Evolutionary conservation across 2,888 invertebrate genomes (phyloP).

Genomic region (Drosophila gaucha): DNA sequence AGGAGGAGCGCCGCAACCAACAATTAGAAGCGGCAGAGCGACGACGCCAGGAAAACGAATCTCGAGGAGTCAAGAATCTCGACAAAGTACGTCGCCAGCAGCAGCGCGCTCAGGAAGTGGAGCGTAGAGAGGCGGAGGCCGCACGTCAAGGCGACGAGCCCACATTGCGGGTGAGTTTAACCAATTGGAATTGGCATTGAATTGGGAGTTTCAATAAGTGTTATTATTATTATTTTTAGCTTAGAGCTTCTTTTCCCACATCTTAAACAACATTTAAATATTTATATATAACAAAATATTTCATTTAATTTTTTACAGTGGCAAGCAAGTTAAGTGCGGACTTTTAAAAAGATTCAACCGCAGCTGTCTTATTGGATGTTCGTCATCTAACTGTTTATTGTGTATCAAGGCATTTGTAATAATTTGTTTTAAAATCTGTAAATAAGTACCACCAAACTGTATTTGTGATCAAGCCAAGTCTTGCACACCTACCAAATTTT

Average conservation of each 20-base stretch:
- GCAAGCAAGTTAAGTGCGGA: constrained; percentile 75
- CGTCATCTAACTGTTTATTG: constrained; percentile 7
- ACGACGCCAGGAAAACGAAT: constrained; percentile 87
- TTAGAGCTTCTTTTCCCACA: too few relatives aligned
- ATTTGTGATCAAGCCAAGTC: constrained; percentile 37
- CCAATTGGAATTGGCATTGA: background rate
- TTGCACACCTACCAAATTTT: constrained; percentile 29
- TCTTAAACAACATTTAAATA: background rate
- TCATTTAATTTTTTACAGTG: constrained; percentile 74
- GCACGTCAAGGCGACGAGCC: constrained; percentile 72
- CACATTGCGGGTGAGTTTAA: constrained; percentile 37
- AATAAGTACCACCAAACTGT: constrained; percentile 29
- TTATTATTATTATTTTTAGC: too few relatives aligned
- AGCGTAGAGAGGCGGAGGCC: constrained; percentile 86
- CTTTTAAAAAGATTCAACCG: constrained; percentile 1
- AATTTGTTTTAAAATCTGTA: constrained; percentile 25
- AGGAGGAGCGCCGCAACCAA: constrained; percentile 89
- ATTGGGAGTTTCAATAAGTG: background rate
- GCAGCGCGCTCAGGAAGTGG: constrained; percentile 86
- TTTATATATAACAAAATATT: background rate
- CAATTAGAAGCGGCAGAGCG: constrained; percentile 89
- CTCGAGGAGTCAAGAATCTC: constrained; percentile 88
- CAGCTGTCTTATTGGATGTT: constrained; percentile 32
- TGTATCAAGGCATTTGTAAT: constrained; percentile 38
- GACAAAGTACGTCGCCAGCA: constrained; percentile 87